Evolutionary conservation across 2,113 vertebrate genomes (phyloP).

Genomic region (Pomatostomus ruficeps): DNA sequence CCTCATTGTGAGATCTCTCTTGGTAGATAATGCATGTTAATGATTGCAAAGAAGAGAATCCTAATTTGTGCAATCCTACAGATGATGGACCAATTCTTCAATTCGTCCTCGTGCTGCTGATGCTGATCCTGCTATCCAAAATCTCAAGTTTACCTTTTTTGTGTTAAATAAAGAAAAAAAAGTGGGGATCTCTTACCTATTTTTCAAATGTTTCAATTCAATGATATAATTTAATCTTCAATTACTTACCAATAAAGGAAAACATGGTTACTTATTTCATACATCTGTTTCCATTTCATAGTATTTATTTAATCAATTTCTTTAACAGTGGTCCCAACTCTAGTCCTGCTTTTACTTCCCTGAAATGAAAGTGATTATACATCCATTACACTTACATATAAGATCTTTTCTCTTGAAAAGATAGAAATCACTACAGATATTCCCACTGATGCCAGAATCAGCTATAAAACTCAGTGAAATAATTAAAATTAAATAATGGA

Average conservation of each 20-base stretch:
- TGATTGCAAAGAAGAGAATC: background rate
- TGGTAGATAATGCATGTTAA: background rate
- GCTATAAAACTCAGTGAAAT: background rate
- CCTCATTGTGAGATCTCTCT: background rate
- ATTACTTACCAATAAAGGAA: background rate
- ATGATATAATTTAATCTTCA: background rate
- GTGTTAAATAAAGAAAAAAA: background rate
- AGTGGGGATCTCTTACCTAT: accelerated
- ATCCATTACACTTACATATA: background rate
- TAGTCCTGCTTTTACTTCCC: background rate
- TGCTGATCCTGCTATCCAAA: background rate
- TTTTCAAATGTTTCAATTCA: background rate
- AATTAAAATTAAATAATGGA: background rate
- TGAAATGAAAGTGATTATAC: background rate
- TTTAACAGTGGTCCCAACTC: background rate
- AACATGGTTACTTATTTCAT: background rate
- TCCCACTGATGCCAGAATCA: background rate
- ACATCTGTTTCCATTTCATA: background rate
- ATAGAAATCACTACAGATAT: background rate
- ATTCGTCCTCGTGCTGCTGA: accelerated
- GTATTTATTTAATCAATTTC: background rate
- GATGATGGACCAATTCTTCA: background rate
- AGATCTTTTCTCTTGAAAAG: background rate
- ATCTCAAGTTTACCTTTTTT: background rate
- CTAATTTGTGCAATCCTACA: background rate